A percentile compares a stretch with the other conserved stretches of the same genome.
These are phyloP conservation scores for Thalpophila matura DNA, from an alignment of 2,888 invertebrate genomes.

Conservation along the genomic window DNA sequence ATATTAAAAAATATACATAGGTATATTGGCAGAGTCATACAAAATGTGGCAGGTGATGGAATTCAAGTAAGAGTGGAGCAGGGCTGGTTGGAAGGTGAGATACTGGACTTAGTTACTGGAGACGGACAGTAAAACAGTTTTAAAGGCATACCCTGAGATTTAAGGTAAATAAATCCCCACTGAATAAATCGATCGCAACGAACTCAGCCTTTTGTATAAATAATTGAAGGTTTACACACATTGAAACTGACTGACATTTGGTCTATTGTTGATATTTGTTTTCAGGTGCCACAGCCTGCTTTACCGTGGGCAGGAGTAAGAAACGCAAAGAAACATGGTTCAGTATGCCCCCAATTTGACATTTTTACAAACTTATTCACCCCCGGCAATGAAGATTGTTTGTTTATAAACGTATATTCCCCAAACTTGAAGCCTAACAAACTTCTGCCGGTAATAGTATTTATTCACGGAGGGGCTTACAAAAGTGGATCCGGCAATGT, in stretches of 20 bases:
- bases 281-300: conserved; percentile 27
- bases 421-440: conserved; percentile 8
- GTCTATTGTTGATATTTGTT: neutral
- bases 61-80: conserved; percentile 16
- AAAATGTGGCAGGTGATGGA: neutral
- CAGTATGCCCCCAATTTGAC: conserved; percentile 28
- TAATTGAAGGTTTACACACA: too few relatives aligned
- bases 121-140: conserved; percentile 24
- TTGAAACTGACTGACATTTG: too few relatives aligned
- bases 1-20: neutral
- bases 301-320: conserved; percentile 21
- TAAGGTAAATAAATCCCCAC: neutral
- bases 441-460: conserved; percentile 29
- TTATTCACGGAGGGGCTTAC: conserved; percentile 24
- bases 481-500: conserved; percentile 32
- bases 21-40: conserved; percentile 5
- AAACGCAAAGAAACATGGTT: conserved; percentile 29
- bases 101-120: conserved; percentile 12
- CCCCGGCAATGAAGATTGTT: conserved; percentile 35
- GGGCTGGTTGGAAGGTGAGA: conserved; percentile 26
- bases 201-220: too few relatives aligned
- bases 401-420: conserved; percentile 43
- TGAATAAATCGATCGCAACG: too few relatives aligned
- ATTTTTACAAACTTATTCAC: neutral
- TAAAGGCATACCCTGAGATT: conserved; percentile 39